phyloP scores from a whole-genome alignment of 2,113 vertebrate species.

The Lathamus discolor region DNA sequence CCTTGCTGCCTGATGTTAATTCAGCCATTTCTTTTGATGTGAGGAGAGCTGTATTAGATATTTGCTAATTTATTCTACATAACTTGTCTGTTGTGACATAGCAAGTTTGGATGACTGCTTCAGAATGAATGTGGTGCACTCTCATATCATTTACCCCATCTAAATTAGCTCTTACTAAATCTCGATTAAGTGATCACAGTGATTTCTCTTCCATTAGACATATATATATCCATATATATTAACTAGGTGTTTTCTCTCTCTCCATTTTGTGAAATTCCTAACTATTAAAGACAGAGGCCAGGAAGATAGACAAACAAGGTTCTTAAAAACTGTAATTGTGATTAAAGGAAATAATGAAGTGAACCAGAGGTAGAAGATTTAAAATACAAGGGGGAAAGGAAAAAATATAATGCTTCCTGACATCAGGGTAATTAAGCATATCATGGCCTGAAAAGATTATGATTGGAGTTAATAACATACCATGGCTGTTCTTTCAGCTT shows the following conservation, averaged over 20 bases:
- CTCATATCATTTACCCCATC: not conserved
- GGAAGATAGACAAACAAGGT: not conserved
- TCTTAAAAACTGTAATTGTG: not conserved
- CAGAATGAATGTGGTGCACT: not conserved
- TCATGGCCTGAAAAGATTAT: not conserved
- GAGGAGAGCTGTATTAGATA: not conserved
- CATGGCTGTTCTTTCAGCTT: not conserved
- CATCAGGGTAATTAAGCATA: not conserved
- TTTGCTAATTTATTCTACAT: constrained; percentile 24
- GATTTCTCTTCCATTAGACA: not conserved
- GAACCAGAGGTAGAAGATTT: not conserved
- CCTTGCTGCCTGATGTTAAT: constrained; percentile 26
- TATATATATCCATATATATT: not conserved
- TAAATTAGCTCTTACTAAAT: not conserved
- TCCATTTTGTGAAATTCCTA: not conserved
- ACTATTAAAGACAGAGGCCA: not conserved
- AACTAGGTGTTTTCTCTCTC: not conserved
- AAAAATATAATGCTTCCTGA: not conserved
- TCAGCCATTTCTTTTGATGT: constrained; percentile 13
- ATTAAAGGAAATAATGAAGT: not conserved
- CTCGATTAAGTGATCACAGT: not conserved
- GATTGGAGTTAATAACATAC: not conserved
- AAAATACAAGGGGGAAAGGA: not conserved
- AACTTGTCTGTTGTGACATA: not conserved
- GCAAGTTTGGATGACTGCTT: not conserved